A percentile compares a stretch with the other conserved stretches of the same genome.
Conservation (phyloP, 2,797 vertebrate species). For the Odontamblyopus rebecca region DNA sequence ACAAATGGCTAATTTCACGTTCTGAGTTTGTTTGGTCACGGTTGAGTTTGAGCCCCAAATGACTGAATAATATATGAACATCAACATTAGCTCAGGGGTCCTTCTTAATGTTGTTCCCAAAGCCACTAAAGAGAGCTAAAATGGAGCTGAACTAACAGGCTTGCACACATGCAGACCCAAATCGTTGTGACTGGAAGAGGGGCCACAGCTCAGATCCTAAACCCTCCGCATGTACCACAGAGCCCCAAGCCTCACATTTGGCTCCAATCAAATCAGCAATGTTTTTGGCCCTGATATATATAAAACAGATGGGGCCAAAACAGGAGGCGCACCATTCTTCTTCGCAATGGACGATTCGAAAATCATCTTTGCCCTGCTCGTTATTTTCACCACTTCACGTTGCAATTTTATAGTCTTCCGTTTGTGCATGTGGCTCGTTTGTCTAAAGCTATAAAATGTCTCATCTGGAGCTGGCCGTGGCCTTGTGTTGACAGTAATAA, state of each 20-base stretch:
- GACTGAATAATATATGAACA: conserved; percentile 6
- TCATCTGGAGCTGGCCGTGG: conserved; percentile 44
- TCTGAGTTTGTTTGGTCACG: conserved; percentile 10
- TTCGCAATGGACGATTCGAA: conserved; percentile 36
- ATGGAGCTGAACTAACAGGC: not conserved
- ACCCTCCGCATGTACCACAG: conserved; percentile 64
- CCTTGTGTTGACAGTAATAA: conserved; percentile 43
- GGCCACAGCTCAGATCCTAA: conserved; percentile 55
- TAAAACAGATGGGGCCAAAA: conserved; percentile 73
- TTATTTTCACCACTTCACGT: conserved; percentile 16
- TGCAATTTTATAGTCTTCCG: not conserved
- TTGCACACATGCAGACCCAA: conserved; percentile 18
- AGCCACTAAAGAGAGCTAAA: not conserved
- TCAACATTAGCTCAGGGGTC: conserved; percentile 1
- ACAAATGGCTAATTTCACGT: conserved; percentile 18
- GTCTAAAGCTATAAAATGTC: conserved; percentile 10
- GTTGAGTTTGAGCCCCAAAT: conserved; percentile 1
- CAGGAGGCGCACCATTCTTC: conserved; percentile 40
- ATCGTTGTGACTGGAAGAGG: conserved; percentile 37
- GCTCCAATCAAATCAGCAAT: conserved; percentile 72
- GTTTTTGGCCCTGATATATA: conserved; percentile 70
- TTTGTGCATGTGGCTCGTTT: conserved; percentile 3
- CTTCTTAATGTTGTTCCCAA: not conserved
- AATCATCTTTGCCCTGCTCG: conserved; percentile 29
- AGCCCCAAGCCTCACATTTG: conserved; percentile 77